A percentile compares a stretch with the other conserved stretches of the same genome.
phyloP scores from a whole-genome alignment of 2,797 vertebrate genomes.

The Sebastes kiyomatsui region DNA sequence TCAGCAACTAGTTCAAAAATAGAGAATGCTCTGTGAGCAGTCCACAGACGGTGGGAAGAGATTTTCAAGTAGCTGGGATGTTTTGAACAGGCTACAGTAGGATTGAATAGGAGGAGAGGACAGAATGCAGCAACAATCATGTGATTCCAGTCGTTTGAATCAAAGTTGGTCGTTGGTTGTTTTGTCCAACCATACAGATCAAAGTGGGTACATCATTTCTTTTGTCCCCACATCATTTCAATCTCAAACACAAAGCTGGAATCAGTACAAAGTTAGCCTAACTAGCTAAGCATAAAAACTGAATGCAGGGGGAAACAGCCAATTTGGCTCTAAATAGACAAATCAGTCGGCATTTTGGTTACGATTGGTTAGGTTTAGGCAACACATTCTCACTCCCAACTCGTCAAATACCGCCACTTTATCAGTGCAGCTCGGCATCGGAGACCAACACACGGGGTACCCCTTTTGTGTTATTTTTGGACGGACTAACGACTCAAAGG shows the following conservation, averaged over 20 bases:
- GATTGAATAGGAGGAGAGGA: conserved; percentile 9
- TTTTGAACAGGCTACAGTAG: conserved; percentile 22
- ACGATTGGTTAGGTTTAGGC: no score
- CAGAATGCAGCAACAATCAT: conserved; percentile 3
- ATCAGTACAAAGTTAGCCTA: not conserved
- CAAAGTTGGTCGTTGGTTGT: not conserved
- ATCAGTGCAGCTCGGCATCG: no score
- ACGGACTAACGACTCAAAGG: no score
- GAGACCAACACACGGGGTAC: no score
- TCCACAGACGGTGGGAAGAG: conserved; percentile 21
- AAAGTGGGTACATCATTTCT: not conserved
- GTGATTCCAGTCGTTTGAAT: conserved; percentile 16
- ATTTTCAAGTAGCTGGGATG: conserved; percentile 47
- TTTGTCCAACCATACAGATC: not conserved
- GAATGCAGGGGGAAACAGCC: not conserved
- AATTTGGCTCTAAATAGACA: no score
- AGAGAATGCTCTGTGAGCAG: conserved; percentile 43
- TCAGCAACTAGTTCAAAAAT: conserved; percentile 58
- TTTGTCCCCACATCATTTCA: no score
- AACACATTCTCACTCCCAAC: no score
- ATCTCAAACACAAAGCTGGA: not conserved
- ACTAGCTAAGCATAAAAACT: not conserved
- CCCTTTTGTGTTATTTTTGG: no score
- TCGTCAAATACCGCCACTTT: no score
- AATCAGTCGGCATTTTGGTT: no score